Conservation (phyloP, 1,140 invertebrate species). For the Harlomillsia oculata region DNA sequence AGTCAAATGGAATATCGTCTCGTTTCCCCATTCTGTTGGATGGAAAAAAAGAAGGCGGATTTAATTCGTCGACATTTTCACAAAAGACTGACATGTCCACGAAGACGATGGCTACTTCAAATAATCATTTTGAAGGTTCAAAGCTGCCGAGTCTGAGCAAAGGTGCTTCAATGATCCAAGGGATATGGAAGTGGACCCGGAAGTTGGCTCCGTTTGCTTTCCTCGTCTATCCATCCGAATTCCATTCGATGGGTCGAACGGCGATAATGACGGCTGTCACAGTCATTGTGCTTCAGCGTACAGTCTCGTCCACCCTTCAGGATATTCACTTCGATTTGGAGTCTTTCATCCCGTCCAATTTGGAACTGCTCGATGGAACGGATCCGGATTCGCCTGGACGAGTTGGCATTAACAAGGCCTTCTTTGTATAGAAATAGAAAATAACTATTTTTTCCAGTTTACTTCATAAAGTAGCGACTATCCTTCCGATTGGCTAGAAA, state of each 20-base stretch:
- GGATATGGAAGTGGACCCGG: conserved; percentile 9
- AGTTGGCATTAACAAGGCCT: conserved; percentile 13
- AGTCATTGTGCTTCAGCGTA: conserved; percentile 16
- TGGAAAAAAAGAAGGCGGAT: no score
- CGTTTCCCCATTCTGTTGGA: no score
- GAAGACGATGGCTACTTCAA: no score
- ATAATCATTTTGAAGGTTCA: no score
- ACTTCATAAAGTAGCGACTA: no score
- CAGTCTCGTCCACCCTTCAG: background rate
- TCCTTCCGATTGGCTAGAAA: no score
- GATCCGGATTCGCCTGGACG: conserved; percentile 15
- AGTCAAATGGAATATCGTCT: no score
- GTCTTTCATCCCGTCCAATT: background rate
- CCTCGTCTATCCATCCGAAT: conserved; percentile 17
- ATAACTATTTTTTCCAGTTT: no score
- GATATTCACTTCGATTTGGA: conserved; percentile 9
- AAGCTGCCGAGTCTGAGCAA: no score
- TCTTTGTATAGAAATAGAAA: background rate
- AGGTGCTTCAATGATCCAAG: no score
- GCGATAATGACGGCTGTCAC: conserved; percentile 25
- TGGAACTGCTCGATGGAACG: conserved; percentile 4
- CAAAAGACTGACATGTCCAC: no score
- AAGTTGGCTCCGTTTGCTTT: conserved; percentile 12
- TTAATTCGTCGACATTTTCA: no score
- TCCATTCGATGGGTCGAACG: conserved; percentile 15